Percentiles rank a stretch among this genome's conserved stretches.
phyloP scores from a whole-genome alignment of 2,888 invertebrate genomes.

The Incurvaria masculella region DNA sequence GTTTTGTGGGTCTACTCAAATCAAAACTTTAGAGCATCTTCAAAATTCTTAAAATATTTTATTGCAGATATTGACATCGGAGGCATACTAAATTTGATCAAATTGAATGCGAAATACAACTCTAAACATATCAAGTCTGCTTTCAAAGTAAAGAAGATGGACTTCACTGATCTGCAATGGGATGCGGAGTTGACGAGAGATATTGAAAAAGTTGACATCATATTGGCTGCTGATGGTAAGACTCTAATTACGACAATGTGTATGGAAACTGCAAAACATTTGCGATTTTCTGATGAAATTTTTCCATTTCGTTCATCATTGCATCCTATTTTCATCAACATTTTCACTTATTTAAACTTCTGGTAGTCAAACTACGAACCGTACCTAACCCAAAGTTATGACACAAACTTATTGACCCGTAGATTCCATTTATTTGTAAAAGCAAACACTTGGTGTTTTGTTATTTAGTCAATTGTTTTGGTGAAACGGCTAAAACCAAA shows the following conservation, averaged over 20 bases:
- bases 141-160: constrained; percentile 62
- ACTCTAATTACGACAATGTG: constrained; percentile 7
- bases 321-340: not conserved
- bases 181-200: constrained; percentile 48
- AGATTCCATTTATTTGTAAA: not conserved
- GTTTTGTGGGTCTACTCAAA: too few species aligned
- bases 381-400: too few species aligned
- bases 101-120: constrained; percentile 67
- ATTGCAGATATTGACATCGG: constrained; percentile 70
- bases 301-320: too few species aligned
- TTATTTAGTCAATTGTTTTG: too few species aligned
- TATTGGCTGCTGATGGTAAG: constrained; percentile 83
- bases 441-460: not conserved
- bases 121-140: constrained; percentile 54
- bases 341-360: not conserved
- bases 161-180: constrained; percentile 65
- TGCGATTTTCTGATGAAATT: too few species aligned
- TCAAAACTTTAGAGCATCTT: too few species aligned
- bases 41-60: not conserved
- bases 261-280: not conserved
- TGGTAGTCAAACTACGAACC: not conserved
- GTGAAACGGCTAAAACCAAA: too few species aligned
- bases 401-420: not conserved
- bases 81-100: constrained; percentile 70
- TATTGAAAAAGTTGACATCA: constrained; percentile 59